Evolutionary conservation across 2,797 vertebrate genomes (phyloP), one percentile per base, ranked within the genome.

Genomic region (Decapterus maruadsi): DNA sequence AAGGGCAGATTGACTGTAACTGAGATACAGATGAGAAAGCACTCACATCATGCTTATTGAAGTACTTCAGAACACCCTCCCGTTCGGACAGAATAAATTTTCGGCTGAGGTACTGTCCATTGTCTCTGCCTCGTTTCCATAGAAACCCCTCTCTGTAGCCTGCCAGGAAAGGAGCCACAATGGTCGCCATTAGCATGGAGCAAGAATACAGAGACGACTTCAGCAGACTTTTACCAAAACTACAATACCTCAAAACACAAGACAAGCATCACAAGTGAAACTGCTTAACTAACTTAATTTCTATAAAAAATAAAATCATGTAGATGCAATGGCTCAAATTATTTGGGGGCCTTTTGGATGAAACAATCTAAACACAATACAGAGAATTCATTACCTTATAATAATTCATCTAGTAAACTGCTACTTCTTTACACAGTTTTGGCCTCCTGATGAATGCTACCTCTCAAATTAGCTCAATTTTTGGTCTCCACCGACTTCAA

Each of bases 41-140:
- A 82, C 97, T 97, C 88, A 98, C 98, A 0, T 99, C 97, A 0
- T 96, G 96, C 76, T 97, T 97, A 95, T 97, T 98, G 94, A 97
- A 99, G 83, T 99, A 99, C 78, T 98, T 99, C 85, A 99, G 92
- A 4, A 95, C 96, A 0, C 98, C 97, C 90, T 99, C 98, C 4
- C 96, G 92, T 83, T 99, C 98, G 0, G 97, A 97, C 62, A 99
- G 94, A 68, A 99, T 97, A 0, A 99, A 99, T 87, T 98, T 99
- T 61, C 98, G 93, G 89, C 95, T 99, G 9, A 99, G 80, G 90
- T 98, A 99, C 36, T 99, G 98, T 29, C 98, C 97, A 0, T 98
- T 99, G 95, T 99, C 97, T 0, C 97, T 90, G 58, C 98, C 98
- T 29, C 97, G 95, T 93, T 99, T 99, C 97, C 97, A 99, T 77